Conservation (phyloP, 2,888 invertebrate genomes). For the Hirtodrosophila trivittata region DNA sequence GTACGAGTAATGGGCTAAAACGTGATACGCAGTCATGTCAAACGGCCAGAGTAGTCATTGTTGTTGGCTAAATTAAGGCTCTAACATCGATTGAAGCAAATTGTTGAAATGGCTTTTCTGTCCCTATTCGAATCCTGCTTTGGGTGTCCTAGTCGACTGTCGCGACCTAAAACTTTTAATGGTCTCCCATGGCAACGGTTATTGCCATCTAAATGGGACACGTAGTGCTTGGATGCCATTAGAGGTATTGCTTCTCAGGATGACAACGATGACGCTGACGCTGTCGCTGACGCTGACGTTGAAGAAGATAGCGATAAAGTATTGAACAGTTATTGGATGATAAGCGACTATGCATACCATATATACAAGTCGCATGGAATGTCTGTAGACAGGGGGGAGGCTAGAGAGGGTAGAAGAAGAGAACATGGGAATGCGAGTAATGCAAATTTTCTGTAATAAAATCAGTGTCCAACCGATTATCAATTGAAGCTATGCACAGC, state of each 20-base stretch:
- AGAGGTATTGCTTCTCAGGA: constrained; percentile 14
- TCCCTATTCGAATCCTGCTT: constrained; percentile 7
- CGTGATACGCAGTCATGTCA: constrained; percentile 15
- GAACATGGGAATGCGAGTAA: too few relatives aligned
- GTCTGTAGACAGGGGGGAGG: too few relatives aligned
- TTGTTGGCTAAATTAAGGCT: constrained; percentile 18
- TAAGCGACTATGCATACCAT: constrained; percentile 17
- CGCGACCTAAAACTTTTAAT: constrained; percentile 55
- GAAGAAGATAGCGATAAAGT: too few relatives aligned
- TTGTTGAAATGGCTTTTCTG: constrained; percentile 51
- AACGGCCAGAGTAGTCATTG: constrained; percentile 2
- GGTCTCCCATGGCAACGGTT: constrained; percentile 42
- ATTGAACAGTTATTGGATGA: constrained; percentile 24
- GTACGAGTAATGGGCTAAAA: constrained; percentile 4
- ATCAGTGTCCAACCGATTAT: too few relatives aligned
- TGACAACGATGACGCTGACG: constrained; percentile 1
- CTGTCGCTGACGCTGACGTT: constrained; percentile 1
- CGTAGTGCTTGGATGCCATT: constrained; percentile 47
- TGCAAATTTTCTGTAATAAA: too few relatives aligned
- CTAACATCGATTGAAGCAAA: constrained; percentile 41
- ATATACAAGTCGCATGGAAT: too few relatives aligned
- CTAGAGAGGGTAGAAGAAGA: too few relatives aligned
- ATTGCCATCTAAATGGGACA: constrained; percentile 44
- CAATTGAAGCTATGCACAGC: not conserved
- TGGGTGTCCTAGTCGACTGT: constrained; percentile 6